Conservation (phyloP, 1,140 invertebrate genomes). For the Pogonomyrmex barbatus region DNA sequence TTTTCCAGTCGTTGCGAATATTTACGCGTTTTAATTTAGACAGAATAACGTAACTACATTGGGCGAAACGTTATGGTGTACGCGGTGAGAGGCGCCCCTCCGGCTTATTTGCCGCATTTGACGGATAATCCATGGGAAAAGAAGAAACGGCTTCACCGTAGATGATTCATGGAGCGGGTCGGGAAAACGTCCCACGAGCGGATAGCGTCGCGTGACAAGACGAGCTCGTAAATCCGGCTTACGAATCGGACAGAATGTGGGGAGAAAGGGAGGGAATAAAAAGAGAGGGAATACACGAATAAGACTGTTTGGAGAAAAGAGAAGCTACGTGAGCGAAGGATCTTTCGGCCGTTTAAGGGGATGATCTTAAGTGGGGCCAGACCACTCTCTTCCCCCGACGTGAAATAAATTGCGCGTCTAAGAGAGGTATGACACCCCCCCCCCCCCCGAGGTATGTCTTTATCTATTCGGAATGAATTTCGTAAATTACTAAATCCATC, state of each 20-base stretch:
- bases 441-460: background rate
- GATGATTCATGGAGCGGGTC: slow-evolving; percentile 39
- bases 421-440: background rate
- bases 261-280: background rate
- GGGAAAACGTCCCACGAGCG: slow-evolving; percentile 39
- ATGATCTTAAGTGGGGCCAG: slow-evolving; percentile 40
- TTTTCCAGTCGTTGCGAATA: slow-evolving; percentile 42
- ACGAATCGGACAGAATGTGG: slow-evolving; percentile 41
- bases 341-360: slow-evolving; percentile 25
- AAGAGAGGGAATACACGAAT: background rate
- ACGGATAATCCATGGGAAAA: slow-evolving; percentile 44
- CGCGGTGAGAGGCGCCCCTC: background rate
- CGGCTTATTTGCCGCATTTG: slow-evolving; percentile 5
- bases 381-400: background rate
- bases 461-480: background rate
- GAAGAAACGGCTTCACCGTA: slow-evolving; percentile 4
- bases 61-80: background rate
- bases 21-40: slow-evolving; percentile 24
- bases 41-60: slow-evolving; percentile 22
- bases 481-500: background rate
- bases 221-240: slow-evolving; percentile 58
- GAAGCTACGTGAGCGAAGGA: slow-evolving; percentile 7
- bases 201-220: slow-evolving; percentile 29
- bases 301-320: slow-evolving; percentile 9
- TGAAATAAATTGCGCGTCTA: slow-evolving; percentile 40